Conservation (phyloP, 1,140 invertebrate genomes). For the Platorchestia sp. region DNA sequence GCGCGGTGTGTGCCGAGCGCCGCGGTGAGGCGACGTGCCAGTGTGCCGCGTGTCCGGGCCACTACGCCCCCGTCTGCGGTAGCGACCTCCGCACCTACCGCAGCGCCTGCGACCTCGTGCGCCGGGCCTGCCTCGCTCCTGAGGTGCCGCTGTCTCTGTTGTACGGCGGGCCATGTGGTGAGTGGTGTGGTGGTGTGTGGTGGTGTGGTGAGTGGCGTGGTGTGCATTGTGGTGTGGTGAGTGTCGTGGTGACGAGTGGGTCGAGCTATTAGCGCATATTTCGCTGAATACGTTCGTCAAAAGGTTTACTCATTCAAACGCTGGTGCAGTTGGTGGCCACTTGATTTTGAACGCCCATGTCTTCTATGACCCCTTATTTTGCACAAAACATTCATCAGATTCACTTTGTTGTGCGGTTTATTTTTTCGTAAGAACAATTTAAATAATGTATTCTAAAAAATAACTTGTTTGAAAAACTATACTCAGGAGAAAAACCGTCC, state of each 20-base stretch:
- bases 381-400: no score
- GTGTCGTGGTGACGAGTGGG: not conserved
- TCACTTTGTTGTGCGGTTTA: no score
- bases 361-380: no score
- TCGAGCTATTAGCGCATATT: no score
- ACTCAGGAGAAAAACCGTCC: no score
- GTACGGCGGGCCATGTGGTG: constrained; percentile 86
- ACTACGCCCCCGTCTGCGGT: constrained; percentile 85
- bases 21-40: constrained; percentile 83
- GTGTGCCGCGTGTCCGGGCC: constrained; percentile 85
- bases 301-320: no score
- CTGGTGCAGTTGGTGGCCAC: no score
- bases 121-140: constrained; percentile 82
- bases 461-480: no score
- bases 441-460: no score
- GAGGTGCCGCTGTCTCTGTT: constrained; percentile 81
- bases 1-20: constrained; percentile 81
- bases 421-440: no score
- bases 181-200: constrained; percentile 72
- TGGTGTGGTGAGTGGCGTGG: not conserved
- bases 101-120: constrained; percentile 85
- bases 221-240: not conserved
- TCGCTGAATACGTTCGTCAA: no score
- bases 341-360: no score
- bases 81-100: constrained; percentile 89